Percentiles rank a stretch among this genome's conserved stretches.
Conservation (phyloP, 2,113 vertebrate species). For the Nycticorax nycticorax region DNA sequence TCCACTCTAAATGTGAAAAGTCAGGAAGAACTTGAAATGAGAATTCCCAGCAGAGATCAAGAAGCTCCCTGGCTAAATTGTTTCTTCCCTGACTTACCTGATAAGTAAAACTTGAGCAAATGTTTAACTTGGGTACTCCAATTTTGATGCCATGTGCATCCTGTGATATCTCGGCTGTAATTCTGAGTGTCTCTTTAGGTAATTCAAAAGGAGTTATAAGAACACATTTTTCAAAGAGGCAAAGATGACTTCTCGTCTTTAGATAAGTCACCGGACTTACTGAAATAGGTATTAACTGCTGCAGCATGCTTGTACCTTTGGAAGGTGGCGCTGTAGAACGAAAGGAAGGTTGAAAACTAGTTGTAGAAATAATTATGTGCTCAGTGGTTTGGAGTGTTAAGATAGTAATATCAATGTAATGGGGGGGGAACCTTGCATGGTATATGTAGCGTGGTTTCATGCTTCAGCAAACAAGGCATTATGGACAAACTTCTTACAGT, state of each 20-base stretch:
- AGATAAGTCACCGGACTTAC: rapidly evolving
- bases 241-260: background rate
- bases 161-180: background rate
- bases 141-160: background rate
- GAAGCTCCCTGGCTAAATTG: background rate
- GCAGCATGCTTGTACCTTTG: background rate
- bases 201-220: background rate
- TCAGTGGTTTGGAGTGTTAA: background rate
- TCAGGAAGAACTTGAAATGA: background rate
- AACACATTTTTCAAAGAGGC: background rate
- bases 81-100: background rate
- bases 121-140: background rate
- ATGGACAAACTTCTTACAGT: background rate
- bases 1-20: background rate
- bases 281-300: background rate
- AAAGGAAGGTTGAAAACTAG: background rate
- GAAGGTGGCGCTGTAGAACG: background rate
- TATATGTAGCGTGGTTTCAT: background rate
- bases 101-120: background rate
- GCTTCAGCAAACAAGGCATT: background rate
- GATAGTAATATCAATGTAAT: background rate
- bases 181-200: background rate
- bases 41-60: background rate
- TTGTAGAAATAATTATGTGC: background rate
- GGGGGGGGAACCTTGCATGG: background rate